phyloP scores from a whole-genome alignment of 2,888 invertebrate species.

The Eutolmus rufibarbis region DNA sequence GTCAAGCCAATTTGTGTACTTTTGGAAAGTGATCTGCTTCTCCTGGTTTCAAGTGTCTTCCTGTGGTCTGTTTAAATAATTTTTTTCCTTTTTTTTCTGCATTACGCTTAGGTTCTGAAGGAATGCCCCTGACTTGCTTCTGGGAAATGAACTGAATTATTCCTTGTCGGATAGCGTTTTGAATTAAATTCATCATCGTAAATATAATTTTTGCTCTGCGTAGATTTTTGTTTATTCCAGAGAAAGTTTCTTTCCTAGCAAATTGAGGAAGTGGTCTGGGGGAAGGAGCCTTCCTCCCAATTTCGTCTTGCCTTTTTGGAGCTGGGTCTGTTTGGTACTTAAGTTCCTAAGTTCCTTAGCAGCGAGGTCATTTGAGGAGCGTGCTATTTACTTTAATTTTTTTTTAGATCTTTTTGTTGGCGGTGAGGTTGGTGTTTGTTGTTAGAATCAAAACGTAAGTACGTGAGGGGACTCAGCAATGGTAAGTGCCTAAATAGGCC shows the following conservation, averaged over 20 bases:
- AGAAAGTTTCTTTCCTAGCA: neutral
- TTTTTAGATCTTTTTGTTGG: neutral
- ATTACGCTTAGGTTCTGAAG: neutral
- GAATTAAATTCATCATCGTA: conserved; percentile 10
- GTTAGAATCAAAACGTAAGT: neutral
- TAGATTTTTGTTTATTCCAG: neutral
- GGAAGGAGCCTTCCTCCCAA: neutral
- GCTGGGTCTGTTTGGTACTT: neutral
- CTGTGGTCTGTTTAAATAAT: neutral
- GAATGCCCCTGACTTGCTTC: neutral
- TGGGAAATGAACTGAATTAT: neutral
- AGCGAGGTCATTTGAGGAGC: neutral
- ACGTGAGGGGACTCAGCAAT: neutral
- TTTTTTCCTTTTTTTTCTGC: neutral
- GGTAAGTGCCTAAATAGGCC: neutral
- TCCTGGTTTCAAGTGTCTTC: neutral
- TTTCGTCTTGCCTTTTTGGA: neutral
- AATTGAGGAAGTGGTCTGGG: neutral
- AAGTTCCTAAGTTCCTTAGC: neutral
- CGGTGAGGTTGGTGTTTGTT: neutral
- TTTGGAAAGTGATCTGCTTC: conserved; percentile 10
- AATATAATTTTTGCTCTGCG: neutral
- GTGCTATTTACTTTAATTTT: neutral
- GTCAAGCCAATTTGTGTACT: conserved; percentile 3
- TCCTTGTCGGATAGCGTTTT: neutral